Evolutionary conservation across 2,113 vertebrate genomes (phyloP).

Genomic region (Bettongia penicillata): DNA sequence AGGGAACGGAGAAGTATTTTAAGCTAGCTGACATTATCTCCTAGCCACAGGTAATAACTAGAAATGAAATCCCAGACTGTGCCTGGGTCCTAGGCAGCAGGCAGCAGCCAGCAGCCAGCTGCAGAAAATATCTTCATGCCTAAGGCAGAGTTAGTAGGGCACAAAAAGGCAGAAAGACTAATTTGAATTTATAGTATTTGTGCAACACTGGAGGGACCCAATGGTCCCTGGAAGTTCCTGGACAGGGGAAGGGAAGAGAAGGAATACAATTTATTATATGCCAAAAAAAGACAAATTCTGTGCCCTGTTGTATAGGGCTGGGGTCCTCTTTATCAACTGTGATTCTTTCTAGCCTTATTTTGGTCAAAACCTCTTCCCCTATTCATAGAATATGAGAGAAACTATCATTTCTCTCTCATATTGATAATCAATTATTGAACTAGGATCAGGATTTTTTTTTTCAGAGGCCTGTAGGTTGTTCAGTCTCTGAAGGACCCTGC

Average conservation of each 20-base stretch:
- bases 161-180: background rate
- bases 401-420: background rate
- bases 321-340: background rate
- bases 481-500: background rate
- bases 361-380: background rate
- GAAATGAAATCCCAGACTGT: background rate
- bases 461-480: background rate
- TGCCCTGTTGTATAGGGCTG: background rate
- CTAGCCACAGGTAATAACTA: background rate
- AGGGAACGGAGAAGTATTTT: background rate
- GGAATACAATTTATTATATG: background rate
- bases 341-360: background rate
- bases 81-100: background rate
- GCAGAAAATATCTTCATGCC: background rate
- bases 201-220: background rate
- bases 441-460: background rate
- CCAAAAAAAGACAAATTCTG: background rate
- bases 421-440: background rate
- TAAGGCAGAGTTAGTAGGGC: background rate
- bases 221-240: background rate
- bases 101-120: background rate
- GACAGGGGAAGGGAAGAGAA: background rate
- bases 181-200: background rate
- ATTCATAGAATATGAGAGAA: background rate
- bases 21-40: background rate